These are phyloP conservation scores for Epizoanthus ramosus DNA, from an alignment of 92 coral and sea anemone genomes.

Conservation along the genomic window DNA sequence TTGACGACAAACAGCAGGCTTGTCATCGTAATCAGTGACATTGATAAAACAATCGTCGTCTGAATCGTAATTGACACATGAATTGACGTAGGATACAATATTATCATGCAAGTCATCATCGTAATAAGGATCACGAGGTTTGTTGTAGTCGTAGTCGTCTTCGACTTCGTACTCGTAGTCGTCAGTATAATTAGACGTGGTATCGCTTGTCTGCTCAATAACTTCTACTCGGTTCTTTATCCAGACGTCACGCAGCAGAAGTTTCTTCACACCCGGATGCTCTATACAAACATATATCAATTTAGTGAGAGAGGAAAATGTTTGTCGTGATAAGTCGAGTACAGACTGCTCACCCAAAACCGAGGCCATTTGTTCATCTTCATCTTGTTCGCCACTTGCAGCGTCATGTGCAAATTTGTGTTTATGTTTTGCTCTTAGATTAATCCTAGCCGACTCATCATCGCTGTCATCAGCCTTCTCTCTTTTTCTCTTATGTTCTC, in stretches of 20 bases:
- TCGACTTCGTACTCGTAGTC: too few species aligned
- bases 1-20: neutral
- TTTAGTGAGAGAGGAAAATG: neutral
- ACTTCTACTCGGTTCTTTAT: neutral
- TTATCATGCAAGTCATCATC: neutral
- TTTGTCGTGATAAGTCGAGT: neutral
- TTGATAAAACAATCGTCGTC: neutral
- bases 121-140: neutral
- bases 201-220: neutral
- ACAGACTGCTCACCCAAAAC: neutral
- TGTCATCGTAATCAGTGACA: neutral
- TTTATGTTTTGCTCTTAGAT: neutral
- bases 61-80: neutral
- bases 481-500: neutral
- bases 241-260: slow-evolving; percentile 3
- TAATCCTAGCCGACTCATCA: neutral
- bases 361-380: neutral
- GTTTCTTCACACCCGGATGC: neutral
- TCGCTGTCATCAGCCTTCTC: neutral
- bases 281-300: neutral
- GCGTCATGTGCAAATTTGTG: too few species aligned
- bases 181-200: too few species aligned
- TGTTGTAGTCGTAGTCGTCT: too few species aligned
- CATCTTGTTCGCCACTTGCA: neutral
- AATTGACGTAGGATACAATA: neutral